phyloP scores from a whole-genome alignment of 1,140 invertebrate genomes.

The Campoletis sonorensis region DNA sequence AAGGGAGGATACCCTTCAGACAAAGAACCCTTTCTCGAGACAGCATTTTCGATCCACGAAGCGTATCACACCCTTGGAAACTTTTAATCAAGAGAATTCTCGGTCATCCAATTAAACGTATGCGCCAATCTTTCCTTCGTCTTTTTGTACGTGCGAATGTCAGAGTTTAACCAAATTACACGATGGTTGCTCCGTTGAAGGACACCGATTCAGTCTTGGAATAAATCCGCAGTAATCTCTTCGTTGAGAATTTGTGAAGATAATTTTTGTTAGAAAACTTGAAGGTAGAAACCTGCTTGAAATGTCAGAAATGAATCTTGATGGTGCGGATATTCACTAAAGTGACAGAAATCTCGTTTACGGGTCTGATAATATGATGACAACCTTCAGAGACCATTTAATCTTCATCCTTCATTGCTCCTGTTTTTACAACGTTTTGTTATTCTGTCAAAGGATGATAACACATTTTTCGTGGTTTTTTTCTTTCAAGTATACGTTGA shows the following conservation, averaged over 20 bases:
- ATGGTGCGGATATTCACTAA: too few species aligned
- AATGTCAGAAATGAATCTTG: background rate
- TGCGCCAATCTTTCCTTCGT: background rate
- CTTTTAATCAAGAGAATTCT: conserved; percentile 22
- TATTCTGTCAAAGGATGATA: too few species aligned
- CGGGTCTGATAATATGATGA: too few species aligned
- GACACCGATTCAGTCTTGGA: background rate
- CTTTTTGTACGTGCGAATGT: background rate
- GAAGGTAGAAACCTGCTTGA: background rate
- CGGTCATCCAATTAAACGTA: conserved; percentile 14
- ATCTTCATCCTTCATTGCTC: too few species aligned
- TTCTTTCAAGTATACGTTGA: too few species aligned
- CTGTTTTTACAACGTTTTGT: too few species aligned
- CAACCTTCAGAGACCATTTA: too few species aligned
- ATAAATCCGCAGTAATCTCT: too few species aligned
- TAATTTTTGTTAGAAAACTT: background rate
- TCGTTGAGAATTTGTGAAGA: too few species aligned
- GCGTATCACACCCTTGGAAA: background rate
- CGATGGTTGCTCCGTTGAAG: background rate
- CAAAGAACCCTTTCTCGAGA: conserved; percentile 3
- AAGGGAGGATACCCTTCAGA: background rate
- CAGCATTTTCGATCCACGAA: conserved; percentile 1
- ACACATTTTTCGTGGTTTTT: too few species aligned
- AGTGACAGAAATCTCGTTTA: background rate
- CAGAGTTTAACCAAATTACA: background rate